Evolutionary conservation across 1,140 invertebrate genomes (phyloP).

Genomic region (Drosophila ironensis): DNA sequence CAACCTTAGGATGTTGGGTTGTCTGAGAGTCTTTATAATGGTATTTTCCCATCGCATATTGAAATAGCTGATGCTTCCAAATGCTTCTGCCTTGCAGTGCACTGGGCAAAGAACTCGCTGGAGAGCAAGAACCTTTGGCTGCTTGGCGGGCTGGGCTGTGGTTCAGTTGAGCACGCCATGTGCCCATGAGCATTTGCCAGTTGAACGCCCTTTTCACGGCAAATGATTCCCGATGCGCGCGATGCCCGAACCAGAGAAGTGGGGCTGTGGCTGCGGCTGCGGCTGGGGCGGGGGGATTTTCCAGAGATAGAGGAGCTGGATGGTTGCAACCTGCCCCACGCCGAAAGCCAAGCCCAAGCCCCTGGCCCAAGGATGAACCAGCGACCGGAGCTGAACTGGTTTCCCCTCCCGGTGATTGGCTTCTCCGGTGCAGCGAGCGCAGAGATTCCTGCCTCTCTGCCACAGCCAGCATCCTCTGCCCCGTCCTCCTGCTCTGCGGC

Average conservation of each 20-base stretch:
- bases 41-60: too few species aligned
- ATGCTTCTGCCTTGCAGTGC: slow-evolving; percentile 24
- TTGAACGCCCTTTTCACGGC: slow-evolving; percentile 82
- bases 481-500: slow-evolving; percentile 35
- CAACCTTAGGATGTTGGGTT: too few species aligned
- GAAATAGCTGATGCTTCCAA: too few species aligned
- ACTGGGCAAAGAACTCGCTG: slow-evolving; percentile 49
- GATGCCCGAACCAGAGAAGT: slow-evolving; percentile 34
- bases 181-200: slow-evolving; percentile 75
- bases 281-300: neutral
- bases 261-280: neutral
- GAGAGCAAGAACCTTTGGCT: slow-evolving; percentile 71
- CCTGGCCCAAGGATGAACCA: slow-evolving; percentile 44
- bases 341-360: slow-evolving; percentile 13
- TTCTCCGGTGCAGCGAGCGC: slow-evolving; percentile 10
- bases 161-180: slow-evolving; percentile 61
- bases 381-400: slow-evolving; percentile 40
- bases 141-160: slow-evolving; percentile 2
- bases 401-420: slow-evolving; percentile 51
- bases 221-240: slow-evolving; percentile 71
- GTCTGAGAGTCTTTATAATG: too few species aligned
- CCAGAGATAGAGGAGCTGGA: slow-evolving; percentile 16
- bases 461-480: neutral
- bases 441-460: slow-evolving; percentile 1
- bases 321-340: slow-evolving; percentile 49